Percentiles rank a stretch among this genome's conserved stretches.
phyloP scores from a whole-genome alignment of 2,797 vertebrate genomes.

The Syngnathus acus region DNA sequence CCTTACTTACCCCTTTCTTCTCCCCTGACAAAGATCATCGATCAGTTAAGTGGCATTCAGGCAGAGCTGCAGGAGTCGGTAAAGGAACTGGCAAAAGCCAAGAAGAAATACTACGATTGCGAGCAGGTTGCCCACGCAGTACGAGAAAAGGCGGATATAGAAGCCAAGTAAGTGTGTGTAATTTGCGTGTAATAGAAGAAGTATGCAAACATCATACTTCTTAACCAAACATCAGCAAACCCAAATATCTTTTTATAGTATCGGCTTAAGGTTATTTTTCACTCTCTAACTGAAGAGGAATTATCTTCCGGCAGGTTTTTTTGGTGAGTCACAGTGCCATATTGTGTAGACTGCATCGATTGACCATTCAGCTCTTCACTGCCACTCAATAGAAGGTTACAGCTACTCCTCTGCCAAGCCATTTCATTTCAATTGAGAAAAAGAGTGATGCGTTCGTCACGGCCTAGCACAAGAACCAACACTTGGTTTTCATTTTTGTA shows the following conservation, averaged over 20 bases:
- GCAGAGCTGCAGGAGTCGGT: conserved; percentile 93
- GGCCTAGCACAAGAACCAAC: neutral
- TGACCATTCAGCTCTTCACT: conserved; percentile 30
- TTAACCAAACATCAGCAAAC: neutral
- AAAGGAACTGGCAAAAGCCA: conserved; percentile 96
- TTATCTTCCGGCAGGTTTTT: neutral
- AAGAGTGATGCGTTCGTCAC: neutral
- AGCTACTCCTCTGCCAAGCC: neutral
- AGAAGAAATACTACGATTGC: conserved; percentile 96
- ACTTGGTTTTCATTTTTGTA: neutral
- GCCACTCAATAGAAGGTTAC: conserved; percentile 11
- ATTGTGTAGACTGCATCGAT: conserved; percentile 29
- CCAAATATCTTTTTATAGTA: neutral
- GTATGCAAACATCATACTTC: neutral
- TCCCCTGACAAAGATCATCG: conserved; percentile 76
- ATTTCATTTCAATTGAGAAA: neutral
- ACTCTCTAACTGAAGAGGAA: neutral
- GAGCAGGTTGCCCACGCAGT: conserved; percentile 97
- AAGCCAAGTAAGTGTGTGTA: conserved; percentile 85
- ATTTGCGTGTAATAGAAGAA: too few species aligned
- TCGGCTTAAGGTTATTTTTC: neutral
- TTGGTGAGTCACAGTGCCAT: neutral
- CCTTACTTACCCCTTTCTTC: conserved; percentile 20
- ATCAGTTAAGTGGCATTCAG: conserved; percentile 94
- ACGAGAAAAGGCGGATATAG: conserved; percentile 94